phyloP scores from a whole-genome alignment of 2,797 vertebrate species.

The Sphenodon punctatus region DNA sequence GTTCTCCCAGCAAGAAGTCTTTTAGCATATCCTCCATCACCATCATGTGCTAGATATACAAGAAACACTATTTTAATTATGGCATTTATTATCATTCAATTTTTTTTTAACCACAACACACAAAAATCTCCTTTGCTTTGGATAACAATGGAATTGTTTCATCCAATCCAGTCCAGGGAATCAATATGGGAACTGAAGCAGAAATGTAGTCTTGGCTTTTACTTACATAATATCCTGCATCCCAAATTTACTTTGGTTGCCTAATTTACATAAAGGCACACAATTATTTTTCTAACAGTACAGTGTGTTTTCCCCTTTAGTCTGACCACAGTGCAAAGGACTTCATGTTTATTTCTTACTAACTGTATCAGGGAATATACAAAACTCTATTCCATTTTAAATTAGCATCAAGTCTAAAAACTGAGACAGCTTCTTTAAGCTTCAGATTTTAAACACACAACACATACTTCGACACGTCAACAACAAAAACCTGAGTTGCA shows the following conservation, averaged over 20 bases:
- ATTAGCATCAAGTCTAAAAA: too few species aligned
- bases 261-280: constrained; percentile 15
- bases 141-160: background rate
- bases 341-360: too few species aligned
- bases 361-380: too few species aligned
- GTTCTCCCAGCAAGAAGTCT: constrained; percentile 94
- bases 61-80: background rate
- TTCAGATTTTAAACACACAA: too few species aligned
- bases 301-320: constrained; percentile 1
- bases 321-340: background rate
- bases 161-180: background rate
- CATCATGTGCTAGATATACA: constrained; percentile 86
- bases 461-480: too few species aligned
- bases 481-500: too few species aligned
- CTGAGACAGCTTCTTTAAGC: too few species aligned
- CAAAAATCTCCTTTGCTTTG: too few species aligned
- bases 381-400: too few species aligned
- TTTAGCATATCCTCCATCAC: constrained; percentile 99
- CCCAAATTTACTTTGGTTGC: background rate
- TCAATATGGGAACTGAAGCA: background rate
- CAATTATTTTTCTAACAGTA: background rate
- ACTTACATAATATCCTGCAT: background rate
- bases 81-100: too few species aligned
- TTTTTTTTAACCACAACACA: too few species aligned
- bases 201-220: background rate